A percentile compares a stretch with the other conserved stretches of the same genome.
phyloP scores from a whole-genome alignment of 1,140 invertebrate species.

The Ostrea denselamellosa region DNA sequence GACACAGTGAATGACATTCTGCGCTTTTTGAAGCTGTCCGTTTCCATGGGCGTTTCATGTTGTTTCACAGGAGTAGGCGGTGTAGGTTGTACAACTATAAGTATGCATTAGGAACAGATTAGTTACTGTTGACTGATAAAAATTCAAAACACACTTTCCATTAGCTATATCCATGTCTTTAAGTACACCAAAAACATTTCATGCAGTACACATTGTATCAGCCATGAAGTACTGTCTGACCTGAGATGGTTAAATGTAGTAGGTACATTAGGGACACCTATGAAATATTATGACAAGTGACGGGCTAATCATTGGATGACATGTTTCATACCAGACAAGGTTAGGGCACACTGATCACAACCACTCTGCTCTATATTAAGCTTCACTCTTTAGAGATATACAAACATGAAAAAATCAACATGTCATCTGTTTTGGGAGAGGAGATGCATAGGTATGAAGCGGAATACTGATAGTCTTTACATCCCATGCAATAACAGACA shows the following conservation, averaged over 20 bases:
- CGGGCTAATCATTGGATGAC: neutral
- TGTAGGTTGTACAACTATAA: constrained; percentile 32
- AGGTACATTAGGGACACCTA: neutral
- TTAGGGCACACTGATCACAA: neutral
- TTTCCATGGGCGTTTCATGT: constrained; percentile 59
- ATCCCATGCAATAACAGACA: constrained; percentile 19
- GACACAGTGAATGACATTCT: constrained; percentile 42
- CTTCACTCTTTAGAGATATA: neutral
- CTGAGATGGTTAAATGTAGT: neutral
- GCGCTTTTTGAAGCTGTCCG: constrained; percentile 51
- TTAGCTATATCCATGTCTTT: constrained; percentile 20
- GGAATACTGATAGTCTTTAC: neutral
- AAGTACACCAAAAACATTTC: neutral
- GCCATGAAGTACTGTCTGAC: neutral
- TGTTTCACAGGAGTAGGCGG: constrained; percentile 17
- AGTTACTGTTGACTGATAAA: neutral
- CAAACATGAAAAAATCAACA: constrained; percentile 6
- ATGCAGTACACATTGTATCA: constrained; percentile 30
- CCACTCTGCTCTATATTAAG: constrained; percentile 6
- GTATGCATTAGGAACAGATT: neutral
- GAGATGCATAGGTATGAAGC: neutral
- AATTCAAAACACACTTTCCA: neutral
- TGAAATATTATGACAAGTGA: neutral
- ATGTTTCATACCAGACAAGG: constrained; percentile 17
- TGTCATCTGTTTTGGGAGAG: neutral